A percentile compares a stretch with the other conserved stretches of the same genome.
Evolutionary conservation across 2,797 vertebrate genomes (phyloP).

Genomic region (Anguilla pacifica): DNA sequence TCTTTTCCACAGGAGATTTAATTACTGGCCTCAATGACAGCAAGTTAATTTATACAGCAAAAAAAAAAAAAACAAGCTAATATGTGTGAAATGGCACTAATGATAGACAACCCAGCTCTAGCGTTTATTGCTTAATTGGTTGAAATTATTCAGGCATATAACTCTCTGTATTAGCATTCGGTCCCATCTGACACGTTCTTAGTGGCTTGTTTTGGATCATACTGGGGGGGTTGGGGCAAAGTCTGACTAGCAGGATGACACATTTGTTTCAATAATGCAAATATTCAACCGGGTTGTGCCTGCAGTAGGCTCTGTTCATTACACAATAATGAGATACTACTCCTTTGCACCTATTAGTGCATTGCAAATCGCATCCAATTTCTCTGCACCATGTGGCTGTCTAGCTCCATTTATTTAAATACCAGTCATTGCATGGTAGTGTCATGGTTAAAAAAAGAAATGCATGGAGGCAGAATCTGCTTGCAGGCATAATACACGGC

Average conservation of each 20-base stretch:
- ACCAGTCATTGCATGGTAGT: background rate
- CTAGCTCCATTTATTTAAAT: background rate
- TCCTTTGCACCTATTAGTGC: background rate
- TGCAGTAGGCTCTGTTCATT: background rate
- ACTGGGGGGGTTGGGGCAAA: background rate
- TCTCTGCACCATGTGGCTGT: background rate
- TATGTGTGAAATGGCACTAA: background rate
- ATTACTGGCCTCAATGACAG: background rate
- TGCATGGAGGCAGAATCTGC: background rate
- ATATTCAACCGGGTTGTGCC: background rate
- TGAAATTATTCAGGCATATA: background rate
- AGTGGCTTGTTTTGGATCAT: background rate
- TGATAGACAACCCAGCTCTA: conserved; percentile 4
- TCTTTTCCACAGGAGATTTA: background rate
- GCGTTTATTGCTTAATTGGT: background rate
- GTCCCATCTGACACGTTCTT: background rate
- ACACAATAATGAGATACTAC: background rate
- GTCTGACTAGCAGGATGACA: background rate
- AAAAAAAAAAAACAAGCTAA: background rate
- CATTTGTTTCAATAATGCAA: background rate
- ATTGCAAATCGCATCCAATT: background rate
- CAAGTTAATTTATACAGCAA: background rate
- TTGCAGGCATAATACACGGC: background rate
- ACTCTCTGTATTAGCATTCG: background rate
- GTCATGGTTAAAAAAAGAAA: background rate